Base-by-base conservation (phyloP, 1,140 invertebrate species). In the Panonychus citri region DNA sequence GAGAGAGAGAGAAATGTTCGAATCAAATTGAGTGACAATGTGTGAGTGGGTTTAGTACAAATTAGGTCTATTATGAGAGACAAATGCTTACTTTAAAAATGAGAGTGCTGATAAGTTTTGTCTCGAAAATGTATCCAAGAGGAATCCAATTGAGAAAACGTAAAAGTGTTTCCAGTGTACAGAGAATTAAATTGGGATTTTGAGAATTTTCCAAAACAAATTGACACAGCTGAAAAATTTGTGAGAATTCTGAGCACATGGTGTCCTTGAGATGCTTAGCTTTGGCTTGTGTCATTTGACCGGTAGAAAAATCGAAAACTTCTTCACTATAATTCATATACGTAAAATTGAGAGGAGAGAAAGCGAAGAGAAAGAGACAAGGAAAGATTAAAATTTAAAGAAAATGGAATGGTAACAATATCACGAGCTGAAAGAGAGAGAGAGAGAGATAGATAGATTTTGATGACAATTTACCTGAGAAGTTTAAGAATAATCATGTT, bases 101-200 rank as follows among this genome's bases (percentile, higher is more conserved):
- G 51, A 99, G 75, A 46, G 88, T 93, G 61, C 79, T 81, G 62
- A 97, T 94, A 17, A 98, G 73, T 69, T 95, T 88, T 55, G 94
- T 98, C 76, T 99, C 93, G 76, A 98, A 99, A 67, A 98, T 96
- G 67, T 98, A 99, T 15, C 94, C 94, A 50, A 99, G 74, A 21
- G 95, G 95, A 67, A 99, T 97, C 95, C 95, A 99, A 68, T 95
- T 97, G 21, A 99, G 76, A 76, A 99, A 99, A 69, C 89, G 77
- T 50, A 98, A 73, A 50, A 99, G 73, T 24, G 95, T 99, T 67
- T 95, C 88, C 56, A 99, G 73, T 3, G 94, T 98, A 15, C 89
- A 82, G 64, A 82, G 82, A 59, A 96, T 88, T 40, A 97, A 72
- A 56, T 84, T 80, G 51, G 88, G 86, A 78, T 95, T 95, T 72